Conservation (phyloP, 2,113 vertebrate species). For the Crotalus tigris region DNA sequence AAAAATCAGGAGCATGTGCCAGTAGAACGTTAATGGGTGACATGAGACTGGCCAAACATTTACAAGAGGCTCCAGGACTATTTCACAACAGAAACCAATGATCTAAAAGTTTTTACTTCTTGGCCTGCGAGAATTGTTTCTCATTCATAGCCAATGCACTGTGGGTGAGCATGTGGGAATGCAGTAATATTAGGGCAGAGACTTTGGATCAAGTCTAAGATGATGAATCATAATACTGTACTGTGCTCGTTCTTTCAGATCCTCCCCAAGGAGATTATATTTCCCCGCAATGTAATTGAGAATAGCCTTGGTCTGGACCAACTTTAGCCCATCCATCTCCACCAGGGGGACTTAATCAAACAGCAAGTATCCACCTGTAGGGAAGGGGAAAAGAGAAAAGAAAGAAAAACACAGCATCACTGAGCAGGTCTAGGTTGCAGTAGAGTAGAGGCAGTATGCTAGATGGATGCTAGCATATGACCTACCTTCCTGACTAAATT, state of each 20-base stretch:
- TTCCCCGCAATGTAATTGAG: conserved; percentile 87
- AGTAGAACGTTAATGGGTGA: background rate
- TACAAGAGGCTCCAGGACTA: background rate
- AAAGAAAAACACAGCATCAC: conserved; percentile 8
- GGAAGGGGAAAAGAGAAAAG: background rate
- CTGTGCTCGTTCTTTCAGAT: conserved; percentile 81
- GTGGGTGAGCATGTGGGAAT: background rate
- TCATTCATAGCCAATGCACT: conserved; percentile 6
- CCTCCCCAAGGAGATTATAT: conserved; percentile 83
- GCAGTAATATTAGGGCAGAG: background rate
- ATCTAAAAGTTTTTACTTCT: background rate
- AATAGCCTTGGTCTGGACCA: conserved; percentile 86
- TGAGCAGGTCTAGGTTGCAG: conserved; percentile 36
- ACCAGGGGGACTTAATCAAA: conserved; percentile 89
- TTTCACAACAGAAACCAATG: conserved; percentile 28
- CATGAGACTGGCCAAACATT: background rate
- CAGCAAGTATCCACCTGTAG: conserved; percentile 74
- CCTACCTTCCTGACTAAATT: background rate
- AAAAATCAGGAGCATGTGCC: background rate
- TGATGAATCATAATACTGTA: conserved; percentile 55
- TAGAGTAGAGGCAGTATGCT: background rate
- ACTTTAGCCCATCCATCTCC: conserved; percentile 89
- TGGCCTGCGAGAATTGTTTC: background rate
- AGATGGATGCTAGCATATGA: background rate
- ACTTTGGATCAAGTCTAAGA: conserved; percentile 3